phyloP scores from a whole-genome alignment of 2,113 vertebrate genomes.

The Caranx melampygus region DNA sequence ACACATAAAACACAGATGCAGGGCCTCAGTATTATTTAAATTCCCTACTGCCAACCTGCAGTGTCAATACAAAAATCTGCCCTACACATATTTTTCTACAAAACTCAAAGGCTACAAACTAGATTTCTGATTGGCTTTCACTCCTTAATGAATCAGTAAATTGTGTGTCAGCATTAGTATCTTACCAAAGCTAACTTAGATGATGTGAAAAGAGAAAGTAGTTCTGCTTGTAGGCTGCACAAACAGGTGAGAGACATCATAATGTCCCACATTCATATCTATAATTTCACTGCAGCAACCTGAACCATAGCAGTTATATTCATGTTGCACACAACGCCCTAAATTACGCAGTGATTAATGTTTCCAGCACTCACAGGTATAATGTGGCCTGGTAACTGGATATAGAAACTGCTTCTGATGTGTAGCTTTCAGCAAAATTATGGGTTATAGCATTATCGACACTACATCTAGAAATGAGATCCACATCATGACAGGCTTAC shows the following conservation, averaged over 20 bases:
- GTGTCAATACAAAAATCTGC: neutral
- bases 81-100: too few relatives aligned
- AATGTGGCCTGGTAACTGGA: conserved; percentile 33
- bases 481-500: conserved; percentile 18
- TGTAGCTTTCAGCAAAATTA: conserved; percentile 49
- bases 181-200: conserved; percentile 20
- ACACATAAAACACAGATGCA: neutral
- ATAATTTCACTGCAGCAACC: conserved; percentile 41
- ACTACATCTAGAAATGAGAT: conserved; percentile 39
- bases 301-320: conserved; percentile 36
- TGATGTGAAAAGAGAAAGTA: neutral
- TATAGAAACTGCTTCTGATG: conserved; percentile 43
- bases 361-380: conserved; percentile 31
- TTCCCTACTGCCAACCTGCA: neutral
- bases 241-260: conserved; percentile 47
- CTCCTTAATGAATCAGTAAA: conserved; percentile 48
- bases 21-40: neutral
- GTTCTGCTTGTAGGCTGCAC: conserved; percentile 7
- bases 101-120: neutral
- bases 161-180: conserved; percentile 34
- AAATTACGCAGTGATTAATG: conserved; percentile 65
- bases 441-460: conserved; percentile 32
- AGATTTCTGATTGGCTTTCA: neutral
- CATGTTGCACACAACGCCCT: conserved; percentile 59
- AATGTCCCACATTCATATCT: conserved; percentile 58